These are phyloP conservation scores for Mongoloraphidia duomilia DNA, from an alignment of 2,888 invertebrate species.

Conservation along the genomic window DNA sequence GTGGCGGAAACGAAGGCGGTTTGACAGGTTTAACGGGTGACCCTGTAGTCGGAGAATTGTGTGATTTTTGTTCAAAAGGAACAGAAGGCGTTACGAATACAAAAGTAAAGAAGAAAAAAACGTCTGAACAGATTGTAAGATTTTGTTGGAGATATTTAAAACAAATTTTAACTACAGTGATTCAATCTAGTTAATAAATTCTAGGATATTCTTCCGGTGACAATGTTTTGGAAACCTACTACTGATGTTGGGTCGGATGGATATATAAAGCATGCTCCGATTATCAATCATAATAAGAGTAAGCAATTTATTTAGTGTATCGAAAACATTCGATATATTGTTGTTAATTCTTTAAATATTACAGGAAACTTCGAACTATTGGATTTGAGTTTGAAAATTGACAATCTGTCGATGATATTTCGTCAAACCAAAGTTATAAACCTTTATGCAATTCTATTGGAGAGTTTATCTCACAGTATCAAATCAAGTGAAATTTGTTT, in stretches of 20 bases:
- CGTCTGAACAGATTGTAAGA: constrained; percentile 14
- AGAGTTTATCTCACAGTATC: constrained; percentile 57
- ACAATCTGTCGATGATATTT: constrained; percentile 57
- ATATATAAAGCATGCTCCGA: constrained; percentile 31
- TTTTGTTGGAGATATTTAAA: background rate
- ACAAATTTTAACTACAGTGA: no score
- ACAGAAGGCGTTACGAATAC: constrained; percentile 18
- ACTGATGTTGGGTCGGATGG: constrained; percentile 37
- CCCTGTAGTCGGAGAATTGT: constrained; percentile 36
- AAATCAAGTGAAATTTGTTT: constrained; percentile 48
- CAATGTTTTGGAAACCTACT: constrained; percentile 46
- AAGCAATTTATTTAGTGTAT: constrained; percentile 21
- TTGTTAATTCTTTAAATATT: constrained; percentile 1
- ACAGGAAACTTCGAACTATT: constrained; percentile 31
- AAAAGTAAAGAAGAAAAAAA: constrained; percentile 21
- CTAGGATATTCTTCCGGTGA: constrained; percentile 44
- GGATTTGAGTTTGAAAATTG: constrained; percentile 49
- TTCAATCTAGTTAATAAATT: constrained; percentile 14
- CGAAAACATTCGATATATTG: constrained; percentile 15
- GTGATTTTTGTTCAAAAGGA: constrained; percentile 14
- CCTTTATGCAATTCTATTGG: constrained; percentile 58
- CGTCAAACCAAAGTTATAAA: constrained; percentile 45
- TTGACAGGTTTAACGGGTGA: constrained; percentile 37
- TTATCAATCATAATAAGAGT: constrained; percentile 53
- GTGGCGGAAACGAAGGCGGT: constrained; percentile 40